Percentiles rank a stretch among this genome's conserved stretches.
phyloP scores from a whole-genome alignment of 2,888 invertebrate species.

The Dryocosmus kuriphilus region DNA sequence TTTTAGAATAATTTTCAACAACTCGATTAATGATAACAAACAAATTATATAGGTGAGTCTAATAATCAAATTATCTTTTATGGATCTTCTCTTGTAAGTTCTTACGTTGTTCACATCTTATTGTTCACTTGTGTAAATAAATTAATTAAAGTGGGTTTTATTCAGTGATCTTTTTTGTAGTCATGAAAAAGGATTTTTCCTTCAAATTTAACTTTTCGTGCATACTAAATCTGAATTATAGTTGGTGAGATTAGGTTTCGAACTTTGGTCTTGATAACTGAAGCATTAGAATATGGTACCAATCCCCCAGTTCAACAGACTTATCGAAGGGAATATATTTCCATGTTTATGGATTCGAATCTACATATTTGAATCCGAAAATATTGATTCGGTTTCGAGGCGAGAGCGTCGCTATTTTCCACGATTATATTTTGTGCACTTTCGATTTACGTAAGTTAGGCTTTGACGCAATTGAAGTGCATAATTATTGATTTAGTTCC shows the following conservation, averaged over 20 bases:
- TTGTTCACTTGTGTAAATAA: too few species aligned
- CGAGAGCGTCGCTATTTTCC: conserved; percentile 7
- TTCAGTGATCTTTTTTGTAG: too few species aligned
- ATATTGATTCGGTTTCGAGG: conserved; percentile 44
- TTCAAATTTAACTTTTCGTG: neutral
- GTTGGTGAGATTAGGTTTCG: neutral
- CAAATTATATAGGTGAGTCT: neutral
- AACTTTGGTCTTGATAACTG: conserved; percentile 40
- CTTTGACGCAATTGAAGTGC: conserved; percentile 18
- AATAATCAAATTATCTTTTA: neutral
- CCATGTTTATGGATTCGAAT: conserved; percentile 48
- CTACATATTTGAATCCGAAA: conserved; percentile 50
- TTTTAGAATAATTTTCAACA: conserved; percentile 15
- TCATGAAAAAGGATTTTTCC: too few species aligned
- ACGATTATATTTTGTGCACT: conserved; percentile 25
- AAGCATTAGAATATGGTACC: conserved; percentile 48
- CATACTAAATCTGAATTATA: neutral
- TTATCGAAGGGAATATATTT: conserved; percentile 50
- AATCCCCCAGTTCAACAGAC: conserved; percentile 50
- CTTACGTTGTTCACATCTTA: neutral
- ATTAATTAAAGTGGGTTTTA: too few species aligned
- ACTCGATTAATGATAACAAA: conserved; percentile 14
- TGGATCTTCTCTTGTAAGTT: neutral
- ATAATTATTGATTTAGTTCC: conserved; percentile 26
- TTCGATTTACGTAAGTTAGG: neutral